Base-by-base conservation (phyloP, 2,888 invertebrate species). In the Odontothrips loti region DNA sequence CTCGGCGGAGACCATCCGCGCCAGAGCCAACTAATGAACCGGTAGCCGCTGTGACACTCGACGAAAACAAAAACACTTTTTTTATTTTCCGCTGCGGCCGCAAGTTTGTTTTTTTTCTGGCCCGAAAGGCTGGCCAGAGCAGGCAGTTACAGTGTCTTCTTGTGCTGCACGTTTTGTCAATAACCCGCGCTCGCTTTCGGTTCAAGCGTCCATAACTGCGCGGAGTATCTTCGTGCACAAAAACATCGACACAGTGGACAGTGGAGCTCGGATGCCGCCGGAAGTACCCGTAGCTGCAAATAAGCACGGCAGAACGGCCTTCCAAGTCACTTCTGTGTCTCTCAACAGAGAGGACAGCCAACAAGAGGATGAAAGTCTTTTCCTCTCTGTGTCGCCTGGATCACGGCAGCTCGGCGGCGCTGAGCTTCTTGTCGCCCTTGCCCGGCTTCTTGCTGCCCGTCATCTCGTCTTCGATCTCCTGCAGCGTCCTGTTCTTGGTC, bases 401-500 rank as follows among this genome's bases (percentile, higher is more conserved):
- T 43, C 34, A 43, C 34, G 34, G 34, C 34, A 43, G 34, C 34
- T 43, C 34, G 34, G 6, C 6, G 34, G 34, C 34, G 34, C 34
- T 43, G 34, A 6, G 34, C 34, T 43, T 43, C 34, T 43, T 43
- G 3, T 43, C 34, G 34, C 34, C 34, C 34, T 43, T 43, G 34
- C 6, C 34, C 34, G 34, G 3, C 34, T 43, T 43, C 34, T 43
- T 43, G 34, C 34, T 43, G 34, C 68, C 68, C 27, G 27, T 12
- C 68, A 75, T 75, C 68, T 75, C 79, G 47, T 82, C 91, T 85
- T 93, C 93, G 82, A 93, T 93, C 85, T 93, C 92, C 83, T 91
- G 89, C 80, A 93, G 87, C 47, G 92, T 91, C 83, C 91, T 92
- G 4, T 92, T 91, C 84, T 91, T 92, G 0, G 93, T 94, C 87